Base-by-base conservation (phyloP, 1,140 invertebrate genomes). In the Temnothorax nylanderi region DNA sequence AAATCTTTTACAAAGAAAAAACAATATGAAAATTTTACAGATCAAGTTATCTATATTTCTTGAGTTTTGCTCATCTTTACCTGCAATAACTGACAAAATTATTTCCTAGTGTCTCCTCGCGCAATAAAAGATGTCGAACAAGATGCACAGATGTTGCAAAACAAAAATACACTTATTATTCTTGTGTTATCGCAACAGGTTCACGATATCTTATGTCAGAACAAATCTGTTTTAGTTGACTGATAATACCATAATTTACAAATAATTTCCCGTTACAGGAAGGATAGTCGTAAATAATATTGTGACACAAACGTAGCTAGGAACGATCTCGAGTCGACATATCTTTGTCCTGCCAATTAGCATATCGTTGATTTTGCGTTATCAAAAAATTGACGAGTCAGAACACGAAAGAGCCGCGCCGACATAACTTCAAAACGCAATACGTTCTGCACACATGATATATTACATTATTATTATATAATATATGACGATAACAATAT, bases 51-150 rank as follows among this genome's bases (percentile, higher is more conserved):
- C 16, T n/a, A n/a, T 37, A 11, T 37, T 54, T 11, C 26, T 34
- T 8, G 11, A 51, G 37, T 56, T 21, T 81, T 51, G 5, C 37
- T 49, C 26, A 10, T 44, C 8, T 32, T 72, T 71, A 44, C 16
- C 47, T 71, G 34, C 3, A 44, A n/a, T 18, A 47, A 34, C 11
- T 16, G 10, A 47, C 41, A 62, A 77, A 77, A 56, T 13, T 54
- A 81, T 32, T 16, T 41, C 16, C 10, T 32, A 13, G 0, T 64
- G 21, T 37, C 10, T 16, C 2, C 41, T 54, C 21, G 18, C n/a
- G 47, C 13, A 16, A 74, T 78, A 10, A 26, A 78, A 80, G n/a
- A 41, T 13, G 34, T 80, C 32, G n/a, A 80, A 69, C 47, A 51
- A 51, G 47, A 41, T 1, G 32, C n/a, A 74, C 51, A 18, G 32